These are phyloP conservation scores for Ormyrus rosae DNA, from an alignment of 2,888 invertebrate genomes.

Conservation along the genomic window DNA sequence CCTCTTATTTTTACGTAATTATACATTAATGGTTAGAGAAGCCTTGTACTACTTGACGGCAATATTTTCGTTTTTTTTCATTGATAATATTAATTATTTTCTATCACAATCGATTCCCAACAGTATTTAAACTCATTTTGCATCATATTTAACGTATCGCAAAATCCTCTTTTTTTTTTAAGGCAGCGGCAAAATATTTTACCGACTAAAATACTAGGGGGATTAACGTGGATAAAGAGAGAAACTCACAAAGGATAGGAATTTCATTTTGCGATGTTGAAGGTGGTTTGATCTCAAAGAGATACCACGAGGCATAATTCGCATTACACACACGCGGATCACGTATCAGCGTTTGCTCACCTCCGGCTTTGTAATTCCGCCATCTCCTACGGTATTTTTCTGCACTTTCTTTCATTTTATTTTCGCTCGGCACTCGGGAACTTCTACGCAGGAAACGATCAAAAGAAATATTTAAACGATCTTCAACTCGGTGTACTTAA, in stretches of 20 bases:
- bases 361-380: not conserved
- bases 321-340: slow-evolving; percentile 19
- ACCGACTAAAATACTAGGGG: slow-evolving; percentile 16
- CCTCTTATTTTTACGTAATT: no score
- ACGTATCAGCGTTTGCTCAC: slow-evolving; percentile 9
- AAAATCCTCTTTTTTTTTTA: not conserved
- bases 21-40: no score
- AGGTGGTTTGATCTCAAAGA: slow-evolving; percentile 50
- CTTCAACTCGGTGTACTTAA: no score
- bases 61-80: no score
- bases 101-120: no score
- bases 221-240: not conserved
- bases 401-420: not conserved
- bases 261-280: slow-evolving; percentile 47
- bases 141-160: no score
- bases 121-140: no score
- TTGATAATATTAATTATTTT: no score
- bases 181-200: not conserved
- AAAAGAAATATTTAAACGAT: no score
- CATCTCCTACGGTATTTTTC: no score
- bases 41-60: no score
- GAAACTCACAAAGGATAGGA: slow-evolving; percentile 32
- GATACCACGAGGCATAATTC: slow-evolving; percentile 23
- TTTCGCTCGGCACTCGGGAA: not conserved
- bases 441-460: no score